phyloP scores from a whole-genome alignment of 1,140 invertebrate species.

The Euschistus heros region DNA sequence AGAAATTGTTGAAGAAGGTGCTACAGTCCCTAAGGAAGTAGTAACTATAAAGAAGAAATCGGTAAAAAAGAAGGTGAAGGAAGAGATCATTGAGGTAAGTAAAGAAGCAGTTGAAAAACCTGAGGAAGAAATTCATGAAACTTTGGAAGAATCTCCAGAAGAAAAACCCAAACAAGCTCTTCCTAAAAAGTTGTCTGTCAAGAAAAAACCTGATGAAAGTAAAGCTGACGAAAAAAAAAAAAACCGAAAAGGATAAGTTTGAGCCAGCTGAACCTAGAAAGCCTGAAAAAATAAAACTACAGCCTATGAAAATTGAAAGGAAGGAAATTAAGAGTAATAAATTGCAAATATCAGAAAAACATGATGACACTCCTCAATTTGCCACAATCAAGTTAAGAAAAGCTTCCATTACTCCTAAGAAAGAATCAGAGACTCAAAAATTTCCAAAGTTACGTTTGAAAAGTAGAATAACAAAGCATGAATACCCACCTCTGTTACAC shows the following conservation, averaged over 20 bases:
- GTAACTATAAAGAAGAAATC: neutral
- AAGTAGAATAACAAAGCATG: conserved; percentile 47
- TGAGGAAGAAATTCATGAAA: conserved; percentile 28
- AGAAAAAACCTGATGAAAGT: conserved; percentile 32
- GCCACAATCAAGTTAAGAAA: conserved; percentile 53
- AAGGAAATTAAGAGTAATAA: conserved; percentile 30
- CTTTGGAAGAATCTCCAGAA: neutral
- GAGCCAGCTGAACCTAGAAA: conserved; percentile 32
- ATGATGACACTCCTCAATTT: conserved; percentile 43
- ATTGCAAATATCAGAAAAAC: conserved; percentile 25
- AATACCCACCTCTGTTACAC: conserved; percentile 31
- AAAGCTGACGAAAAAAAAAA: conserved; percentile 33
- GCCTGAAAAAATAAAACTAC: conserved; percentile 27
- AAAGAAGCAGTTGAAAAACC: conserved; percentile 24
- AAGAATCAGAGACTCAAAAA: conserved; percentile 37
- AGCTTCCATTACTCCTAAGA: conserved; percentile 39
- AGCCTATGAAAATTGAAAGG: conserved; percentile 29
- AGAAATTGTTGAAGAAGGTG: conserved; percentile 33
- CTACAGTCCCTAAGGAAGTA: neutral
- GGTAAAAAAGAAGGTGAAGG: neutral
- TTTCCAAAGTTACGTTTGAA: conserved; percentile 50
- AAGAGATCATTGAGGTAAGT: neutral
- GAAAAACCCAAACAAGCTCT: neutral
- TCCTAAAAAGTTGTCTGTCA: conserved; percentile 27
- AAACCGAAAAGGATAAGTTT: conserved; percentile 28